Percentiles rank a stretch among this genome's conserved stretches.
Evolutionary conservation across 2,888 invertebrate genomes (phyloP).

Genomic region (Leucoptera coffeella): DNA sequence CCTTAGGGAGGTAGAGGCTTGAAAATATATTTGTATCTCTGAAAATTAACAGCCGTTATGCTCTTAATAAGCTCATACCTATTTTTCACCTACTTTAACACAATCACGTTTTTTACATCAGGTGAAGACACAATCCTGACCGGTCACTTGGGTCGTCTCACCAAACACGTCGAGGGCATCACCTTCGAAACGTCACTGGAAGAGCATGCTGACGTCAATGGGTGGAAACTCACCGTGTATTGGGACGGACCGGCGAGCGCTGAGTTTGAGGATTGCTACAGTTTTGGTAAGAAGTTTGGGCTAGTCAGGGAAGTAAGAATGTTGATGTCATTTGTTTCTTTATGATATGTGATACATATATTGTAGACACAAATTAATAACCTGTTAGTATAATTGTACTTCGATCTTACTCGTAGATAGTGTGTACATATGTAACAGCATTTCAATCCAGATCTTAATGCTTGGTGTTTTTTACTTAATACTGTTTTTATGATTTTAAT

Average conservation of each 20-base stretch:
- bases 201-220: conserved; percentile 16
- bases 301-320: no score
- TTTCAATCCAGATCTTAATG: no score
- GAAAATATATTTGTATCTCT: background rate
- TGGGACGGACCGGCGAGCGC: conserved; percentile 34
- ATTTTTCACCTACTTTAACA: no score
- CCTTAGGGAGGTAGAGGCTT: background rate
- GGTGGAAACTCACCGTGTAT: conserved; percentile 17
- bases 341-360: no score
- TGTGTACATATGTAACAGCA: no score
- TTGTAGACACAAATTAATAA: no score
- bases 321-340: no score
- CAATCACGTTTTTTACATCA: background rate
- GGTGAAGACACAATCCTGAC: conserved; percentile 7
- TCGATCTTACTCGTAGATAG: no score
- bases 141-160: conserved; percentile 24
- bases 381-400: no score
- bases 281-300: conserved; percentile 39
- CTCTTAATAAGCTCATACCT: no score
- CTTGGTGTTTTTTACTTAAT: no score
- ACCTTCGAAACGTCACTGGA: conserved; percentile 12
- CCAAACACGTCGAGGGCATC: conserved; percentile 15
- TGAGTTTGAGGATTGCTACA: conserved; percentile 42
- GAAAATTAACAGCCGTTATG: background rate
- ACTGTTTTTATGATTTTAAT: no score